Base-by-base conservation (phyloP, 2,797 vertebrate genomes). In the Channallabes apus region DNA sequence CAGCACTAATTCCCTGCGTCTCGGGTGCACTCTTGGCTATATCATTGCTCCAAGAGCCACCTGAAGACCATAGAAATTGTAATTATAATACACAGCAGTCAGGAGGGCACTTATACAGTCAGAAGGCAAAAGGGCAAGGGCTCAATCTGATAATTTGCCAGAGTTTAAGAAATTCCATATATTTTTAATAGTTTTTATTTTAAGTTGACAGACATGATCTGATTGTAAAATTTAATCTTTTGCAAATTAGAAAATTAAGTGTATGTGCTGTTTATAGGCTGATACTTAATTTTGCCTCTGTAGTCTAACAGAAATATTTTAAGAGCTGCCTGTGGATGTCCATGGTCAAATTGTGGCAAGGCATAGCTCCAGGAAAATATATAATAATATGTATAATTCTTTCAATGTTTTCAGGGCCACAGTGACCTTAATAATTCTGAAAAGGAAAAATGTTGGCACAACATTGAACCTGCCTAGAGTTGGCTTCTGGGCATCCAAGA, bases 81-180 rank as follows among this genome's bases (percentile, higher is more conserved):
- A 41, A 80, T 64, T 61, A 79, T 80, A 62, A 79, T 41, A 80
- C 32, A 80, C 5, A 5, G 22, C 59, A 80, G 15, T 35, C 35
- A 80, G 41, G 32, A n/a, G 32, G 22, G 5, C 58, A 79, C 27
- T 56, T 32, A 18, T 32, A 58, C 27, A 58, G 54, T 22, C 73
- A 32, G 54, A 58, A 54, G 7, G 18, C 27, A 58, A 58, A 58
- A 77, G 29, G 75, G 54, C 54, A 58, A 56, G 7, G n/a, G 27
- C 51, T 58, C n/a, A 58, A 20, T 78, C 56, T 78, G 73, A 29
- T 15, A n/a, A 75, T 76, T 8, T 58, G 17, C 8, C n/a, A 58
- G 54, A 6, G 15, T 58, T 56, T 76, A 76, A 56, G 17, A 58
- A 8, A 32, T 18, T 18, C 54, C 8, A 29, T 32, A 73, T 11